These are phyloP conservation scores for Pollicipes pollicipes DNA, from an alignment of 1,140 invertebrate genomes.

Conservation along the genomic window DNA sequence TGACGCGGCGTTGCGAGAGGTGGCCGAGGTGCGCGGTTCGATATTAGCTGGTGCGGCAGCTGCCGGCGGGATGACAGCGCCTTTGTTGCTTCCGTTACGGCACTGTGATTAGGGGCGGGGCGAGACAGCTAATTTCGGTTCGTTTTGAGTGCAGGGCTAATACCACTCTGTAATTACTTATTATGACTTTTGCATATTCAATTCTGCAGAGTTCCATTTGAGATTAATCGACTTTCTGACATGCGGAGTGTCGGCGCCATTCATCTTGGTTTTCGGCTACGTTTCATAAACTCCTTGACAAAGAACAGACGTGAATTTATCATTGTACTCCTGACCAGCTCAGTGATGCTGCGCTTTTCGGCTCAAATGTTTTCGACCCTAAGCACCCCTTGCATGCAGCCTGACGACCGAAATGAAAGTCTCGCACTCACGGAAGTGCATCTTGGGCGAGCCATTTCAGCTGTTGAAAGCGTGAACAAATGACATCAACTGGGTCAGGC, in stretches of 20 bases:
- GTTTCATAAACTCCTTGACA: not conserved
- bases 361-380: not conserved
- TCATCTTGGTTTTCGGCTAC: not conserved
- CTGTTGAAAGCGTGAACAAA: no score
- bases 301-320: not conserved
- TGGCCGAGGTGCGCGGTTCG: not conserved
- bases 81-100: not conserved
- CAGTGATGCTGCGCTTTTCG: not conserved
- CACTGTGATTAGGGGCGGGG: no score
- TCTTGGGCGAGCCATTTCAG: no score
- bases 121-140: not conserved
- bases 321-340: not conserved
- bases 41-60: not conserved
- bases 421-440: no score
- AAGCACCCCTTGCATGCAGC: not conserved
- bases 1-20: not conserved
- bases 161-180: not conserved
- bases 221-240: not conserved
- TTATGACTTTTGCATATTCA: slow-evolving; percentile 1
- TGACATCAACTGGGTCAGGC: no score
- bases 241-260: not conserved
- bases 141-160: not conserved
- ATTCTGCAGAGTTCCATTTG: not conserved
- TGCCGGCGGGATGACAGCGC: not conserved
- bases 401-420: not conserved